Evolutionary conservation across 1,140 invertebrate species (phyloP).

Genomic region (Papilio dardanus): DNA sequence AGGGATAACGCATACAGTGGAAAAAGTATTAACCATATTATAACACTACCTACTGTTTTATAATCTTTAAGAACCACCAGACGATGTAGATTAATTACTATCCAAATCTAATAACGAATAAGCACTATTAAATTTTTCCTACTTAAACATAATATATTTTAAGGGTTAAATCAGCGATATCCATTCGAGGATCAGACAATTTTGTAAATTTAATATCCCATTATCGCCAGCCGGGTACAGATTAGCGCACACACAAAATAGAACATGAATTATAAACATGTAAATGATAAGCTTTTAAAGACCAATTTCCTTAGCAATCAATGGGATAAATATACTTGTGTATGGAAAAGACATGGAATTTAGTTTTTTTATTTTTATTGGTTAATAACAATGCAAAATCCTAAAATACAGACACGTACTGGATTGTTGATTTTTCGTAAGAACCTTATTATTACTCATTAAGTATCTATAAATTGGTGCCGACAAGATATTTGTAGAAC

Average conservation of each 20-base stretch:
- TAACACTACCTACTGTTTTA: too few relatives aligned
- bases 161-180: slow-evolving; percentile 22
- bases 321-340: not conserved
- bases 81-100: too few relatives aligned
- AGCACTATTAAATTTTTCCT: not conserved
- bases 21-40: too few relatives aligned
- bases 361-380: too few relatives aligned
- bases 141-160: not conserved
- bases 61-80: too few relatives aligned
- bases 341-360: not conserved
- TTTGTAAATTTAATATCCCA: slow-evolving; percentile 12
- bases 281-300: slow-evolving; percentile 13
- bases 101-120: not conserved
- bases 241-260: slow-evolving; percentile 12
- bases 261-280: slow-evolving; percentile 2
- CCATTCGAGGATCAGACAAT: slow-evolving; percentile 28
- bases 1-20: too few relatives aligned
- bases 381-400: too few relatives aligned
- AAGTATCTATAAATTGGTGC: too few relatives aligned
- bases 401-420: too few relatives aligned
- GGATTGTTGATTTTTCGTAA: too few relatives aligned
- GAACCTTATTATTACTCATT: too few relatives aligned
- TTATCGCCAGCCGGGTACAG: slow-evolving; percentile 4
- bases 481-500: too few relatives aligned
- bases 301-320: not conserved